Base-by-base conservation (phyloP, 1,140 invertebrate genomes). In the Drosophila watanabei region DNA sequence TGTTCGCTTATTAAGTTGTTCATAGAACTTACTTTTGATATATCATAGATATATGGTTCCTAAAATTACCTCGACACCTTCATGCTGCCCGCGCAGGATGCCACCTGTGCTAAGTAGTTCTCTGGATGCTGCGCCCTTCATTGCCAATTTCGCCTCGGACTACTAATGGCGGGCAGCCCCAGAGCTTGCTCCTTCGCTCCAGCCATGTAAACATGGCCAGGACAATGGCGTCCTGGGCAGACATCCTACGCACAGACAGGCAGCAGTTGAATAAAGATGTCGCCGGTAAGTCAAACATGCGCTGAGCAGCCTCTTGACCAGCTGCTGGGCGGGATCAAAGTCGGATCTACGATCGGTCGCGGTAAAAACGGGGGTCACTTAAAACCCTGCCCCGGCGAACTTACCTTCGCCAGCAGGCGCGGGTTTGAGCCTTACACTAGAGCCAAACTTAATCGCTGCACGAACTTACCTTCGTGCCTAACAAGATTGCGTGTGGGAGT, bases 31-130 rank as follows among this genome's bases (percentile, higher is more conserved):
- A 97, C 97, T 94, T 94, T 94, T 95, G 96, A 97, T 97, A 98
- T 97, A 98, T 97, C 97, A 97, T 97, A 97, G 97, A 97, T 98
- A 98, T 98, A 97, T 97, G 96, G 96, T 90, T 96, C 97, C 95
- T 96, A 95, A 97, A 96, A 95, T 96, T 96, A 96, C 95, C 95
- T 95, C 94, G 94, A 94, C 94, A 85, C 78, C 78, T 90, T 91
- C 85, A 94, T 95, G 94, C 93, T 93, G 81, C 65, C 52, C 68
- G 51, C 73, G 48, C 45, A 51, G 57, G 64, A 52, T 56, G 63
- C 51, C 58, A 18, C 43, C 43, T 43, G 56, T 10, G 20, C 11
- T 11, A 4, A 28, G 28, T 54, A 52, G 58, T 35, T 14, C 35
- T 28, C 41, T 33, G 58, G 24, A 39, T 24, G 30, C 45, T 57